Conservation (phyloP, 2,113 vertebrate genomes). For the Indri indri region DNA sequence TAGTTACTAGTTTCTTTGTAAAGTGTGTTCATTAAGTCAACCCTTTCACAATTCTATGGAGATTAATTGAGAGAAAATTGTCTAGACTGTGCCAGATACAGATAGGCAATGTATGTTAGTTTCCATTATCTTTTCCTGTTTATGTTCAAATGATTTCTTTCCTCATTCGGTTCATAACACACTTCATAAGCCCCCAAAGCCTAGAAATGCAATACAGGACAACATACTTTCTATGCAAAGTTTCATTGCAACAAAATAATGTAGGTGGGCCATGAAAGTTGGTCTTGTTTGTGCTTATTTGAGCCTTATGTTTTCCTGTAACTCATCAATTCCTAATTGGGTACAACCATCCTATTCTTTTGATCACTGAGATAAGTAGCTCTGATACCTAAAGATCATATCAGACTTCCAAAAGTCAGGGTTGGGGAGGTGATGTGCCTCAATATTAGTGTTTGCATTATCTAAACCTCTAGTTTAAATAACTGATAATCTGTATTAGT, state of each 20-base stretch:
- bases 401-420: neutral
- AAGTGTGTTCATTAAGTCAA: neutral
- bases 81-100: neutral
- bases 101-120: neutral
- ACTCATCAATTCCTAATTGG: neutral
- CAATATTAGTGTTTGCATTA: neutral
- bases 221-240: neutral
- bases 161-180: neutral
- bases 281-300: neutral
- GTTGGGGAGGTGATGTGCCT: neutral
- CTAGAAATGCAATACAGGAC: neutral
- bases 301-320: neutral
- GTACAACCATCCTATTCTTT: neutral
- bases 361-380: neutral
- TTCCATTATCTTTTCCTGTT: neutral
- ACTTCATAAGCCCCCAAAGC: neutral
- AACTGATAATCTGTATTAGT: neutral
- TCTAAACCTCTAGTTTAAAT: neutral
- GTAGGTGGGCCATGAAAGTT: neutral
- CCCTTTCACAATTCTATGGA: neutral
- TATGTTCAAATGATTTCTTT: neutral
- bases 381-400: neutral
- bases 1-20: neutral
- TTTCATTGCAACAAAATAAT: neutral
- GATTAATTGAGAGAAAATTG: neutral